Percentiles rank a stretch among this genome's conserved stretches.
These are phyloP conservation scores for Acanthornis magna DNA, from an alignment of 2,797 vertebrate species.

Conservation along the genomic window DNA sequence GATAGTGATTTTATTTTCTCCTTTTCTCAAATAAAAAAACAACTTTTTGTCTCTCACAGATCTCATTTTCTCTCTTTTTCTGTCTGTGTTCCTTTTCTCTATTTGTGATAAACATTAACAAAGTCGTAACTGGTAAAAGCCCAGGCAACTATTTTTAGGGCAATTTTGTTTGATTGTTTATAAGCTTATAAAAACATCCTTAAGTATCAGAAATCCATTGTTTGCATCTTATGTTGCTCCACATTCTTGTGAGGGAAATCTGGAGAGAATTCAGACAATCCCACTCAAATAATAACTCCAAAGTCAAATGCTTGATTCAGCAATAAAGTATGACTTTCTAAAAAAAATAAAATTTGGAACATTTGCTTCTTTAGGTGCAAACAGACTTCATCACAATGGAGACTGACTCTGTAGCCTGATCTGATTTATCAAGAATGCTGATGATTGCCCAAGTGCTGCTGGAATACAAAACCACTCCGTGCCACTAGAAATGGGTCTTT, in stretches of 20 bases:
- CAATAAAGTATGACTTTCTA: not conserved
- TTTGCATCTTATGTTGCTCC: not conserved
- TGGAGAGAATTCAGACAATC: not conserved
- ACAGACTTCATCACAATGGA: not conserved
- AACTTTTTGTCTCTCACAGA: not conserved
- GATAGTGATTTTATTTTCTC: not conserved
- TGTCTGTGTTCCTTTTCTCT: not conserved
- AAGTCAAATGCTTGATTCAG: not conserved
- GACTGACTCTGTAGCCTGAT: not conserved
- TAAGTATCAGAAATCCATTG: not conserved
- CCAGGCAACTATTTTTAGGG: not conserved
- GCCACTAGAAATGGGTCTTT: not conserved
- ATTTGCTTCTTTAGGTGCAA: not conserved
- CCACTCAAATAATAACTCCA: not conserved
- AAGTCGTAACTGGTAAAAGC: not conserved
- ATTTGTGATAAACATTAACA: not conserved
- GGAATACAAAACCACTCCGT: not conserved
- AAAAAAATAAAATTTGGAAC: not conserved
- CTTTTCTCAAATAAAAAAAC: not conserved
- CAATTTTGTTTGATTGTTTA: not conserved
- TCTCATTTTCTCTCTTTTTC: not conserved
- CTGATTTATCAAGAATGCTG: not conserved
- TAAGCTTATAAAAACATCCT: not conserved
- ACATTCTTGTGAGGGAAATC: not conserved
- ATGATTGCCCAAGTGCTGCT: not conserved